Evolutionary conservation across 2,113 vertebrate genomes (phyloP).

Genomic region (Pogonocichla stellata): DNA sequence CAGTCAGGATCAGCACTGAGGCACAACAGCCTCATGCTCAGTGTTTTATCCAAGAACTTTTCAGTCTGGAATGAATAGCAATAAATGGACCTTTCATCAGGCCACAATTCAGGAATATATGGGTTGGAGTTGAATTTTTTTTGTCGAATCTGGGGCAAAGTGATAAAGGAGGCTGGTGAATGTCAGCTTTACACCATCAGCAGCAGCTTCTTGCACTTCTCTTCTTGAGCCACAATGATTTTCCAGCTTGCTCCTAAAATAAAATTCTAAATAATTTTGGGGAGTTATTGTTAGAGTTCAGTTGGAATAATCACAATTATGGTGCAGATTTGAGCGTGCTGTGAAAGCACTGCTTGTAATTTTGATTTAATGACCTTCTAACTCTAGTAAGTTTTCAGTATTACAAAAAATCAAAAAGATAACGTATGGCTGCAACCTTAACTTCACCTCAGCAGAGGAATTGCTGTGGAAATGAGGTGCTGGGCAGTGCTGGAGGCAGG

Average conservation of each 20-base stretch:
- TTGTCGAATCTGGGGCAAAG: background rate
- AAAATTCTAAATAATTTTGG: background rate
- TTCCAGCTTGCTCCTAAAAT: background rate
- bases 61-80: background rate
- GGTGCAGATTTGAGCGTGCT: background rate
- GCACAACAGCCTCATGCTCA: accelerated
- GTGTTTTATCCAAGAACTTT: background rate
- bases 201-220: background rate
- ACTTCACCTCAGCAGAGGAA: conserved; percentile 13
- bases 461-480: background rate
- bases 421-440: background rate
- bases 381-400: background rate
- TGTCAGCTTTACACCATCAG: background rate
- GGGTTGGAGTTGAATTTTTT: background rate
- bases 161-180: background rate
- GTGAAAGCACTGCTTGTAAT: background rate
- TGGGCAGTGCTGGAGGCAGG: conserved; percentile 21
- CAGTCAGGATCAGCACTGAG: background rate
- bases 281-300: background rate
- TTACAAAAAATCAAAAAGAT: background rate
- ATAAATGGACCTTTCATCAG: background rate
- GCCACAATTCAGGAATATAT: accelerated
- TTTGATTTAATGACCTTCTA: background rate
- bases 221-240: background rate
- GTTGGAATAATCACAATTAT: background rate